Conservation (phyloP, 1,140 invertebrate species). For the Nomia melanderi region DNA sequence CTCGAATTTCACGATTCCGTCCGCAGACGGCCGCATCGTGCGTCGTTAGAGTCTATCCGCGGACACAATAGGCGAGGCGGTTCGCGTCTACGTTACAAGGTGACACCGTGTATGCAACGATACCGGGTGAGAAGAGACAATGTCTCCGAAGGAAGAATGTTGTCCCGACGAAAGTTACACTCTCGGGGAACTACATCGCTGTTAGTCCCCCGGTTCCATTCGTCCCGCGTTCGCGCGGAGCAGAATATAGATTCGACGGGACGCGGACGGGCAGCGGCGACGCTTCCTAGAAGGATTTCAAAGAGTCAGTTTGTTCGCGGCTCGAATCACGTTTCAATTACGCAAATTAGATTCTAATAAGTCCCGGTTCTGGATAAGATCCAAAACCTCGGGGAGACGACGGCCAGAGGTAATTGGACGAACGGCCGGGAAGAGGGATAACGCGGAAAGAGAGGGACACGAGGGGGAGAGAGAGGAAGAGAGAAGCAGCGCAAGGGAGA, state of each 20-base stretch:
- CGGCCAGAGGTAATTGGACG: constrained; percentile 46
- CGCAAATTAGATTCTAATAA: constrained; percentile 66
- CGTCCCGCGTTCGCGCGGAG: background rate
- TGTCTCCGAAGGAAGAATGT: too few relatives aligned
- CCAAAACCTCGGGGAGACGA: constrained; percentile 56
- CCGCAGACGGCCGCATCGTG: too few relatives aligned
- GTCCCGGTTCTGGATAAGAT: constrained; percentile 55
- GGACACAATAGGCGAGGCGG: too few relatives aligned
- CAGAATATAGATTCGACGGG: constrained; percentile 23
- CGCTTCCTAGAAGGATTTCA: constrained; percentile 44
- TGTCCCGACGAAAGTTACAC: too few relatives aligned
- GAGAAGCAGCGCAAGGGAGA: background rate
- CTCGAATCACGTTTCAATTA: constrained; percentile 63
- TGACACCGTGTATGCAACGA: too few relatives aligned
- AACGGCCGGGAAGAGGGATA: constrained; percentile 42
- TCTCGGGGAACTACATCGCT: too few relatives aligned
- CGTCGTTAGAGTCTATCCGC: too few relatives aligned
- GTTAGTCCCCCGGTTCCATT: too few relatives aligned
- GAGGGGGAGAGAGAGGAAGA: constrained; percentile 44
- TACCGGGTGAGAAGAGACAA: too few relatives aligned
- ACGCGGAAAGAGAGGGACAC: background rate
- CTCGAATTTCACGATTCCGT: too few relatives aligned
- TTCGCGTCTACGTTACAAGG: too few relatives aligned
- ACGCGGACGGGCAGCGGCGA: background rate
- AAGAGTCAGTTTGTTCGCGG: constrained; percentile 46